Evolutionary conservation across 2,888 invertebrate genomes (phyloP), one percentile per base, ranked within the genome.

Genomic region (Invenusta paracnida): DNA sequence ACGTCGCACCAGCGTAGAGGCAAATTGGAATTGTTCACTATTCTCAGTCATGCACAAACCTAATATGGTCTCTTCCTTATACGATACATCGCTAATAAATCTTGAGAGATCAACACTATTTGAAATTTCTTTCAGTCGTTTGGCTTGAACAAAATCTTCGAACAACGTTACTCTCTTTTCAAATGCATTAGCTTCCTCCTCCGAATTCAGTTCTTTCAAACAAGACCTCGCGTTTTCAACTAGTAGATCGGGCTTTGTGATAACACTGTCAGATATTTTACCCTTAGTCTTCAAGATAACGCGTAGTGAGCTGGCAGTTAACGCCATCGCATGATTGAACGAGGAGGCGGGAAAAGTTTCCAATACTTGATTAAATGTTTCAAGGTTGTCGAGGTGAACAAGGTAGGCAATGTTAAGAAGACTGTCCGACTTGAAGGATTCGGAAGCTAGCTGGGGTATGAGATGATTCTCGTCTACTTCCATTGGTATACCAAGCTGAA

Each of bases 101-200:
- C 73, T 5, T 13, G 73, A 23, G 73, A 73, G 73, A 73, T 73
- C 73, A 73, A 73, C 73, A 73, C 73, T 73, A 2, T 73, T 23
- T 5, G 73, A 73, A 73, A 73, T 73, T 23, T 73, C 73, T 25
- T 73, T 73, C 25, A 73, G 23, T n/a, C 73, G 17, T 73, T 73
- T 73, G 5, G 73, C 73, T 73, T 73, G 73, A 2, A 73, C 73
- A 73, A 73, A 73, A 25, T 73, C 73, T 73, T 73, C 73, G 23
- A 73, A 73, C 25, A 5, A 23, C 11, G 73, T 25, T 2, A 73
- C 73, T 73, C 73, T 5, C 27, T 25, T 13, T 23, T 73, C 73
- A 23, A 73, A 73, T n/a, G 73, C 73, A 23, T 73, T 25, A 2
- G 73, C 2, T 73, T 73, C 73, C 2, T 23, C 2, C 23, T 73